These are phyloP conservation scores for Xanthorhoe designata DNA, from an alignment of 2,888 invertebrate genomes.

Conservation along the genomic window DNA sequence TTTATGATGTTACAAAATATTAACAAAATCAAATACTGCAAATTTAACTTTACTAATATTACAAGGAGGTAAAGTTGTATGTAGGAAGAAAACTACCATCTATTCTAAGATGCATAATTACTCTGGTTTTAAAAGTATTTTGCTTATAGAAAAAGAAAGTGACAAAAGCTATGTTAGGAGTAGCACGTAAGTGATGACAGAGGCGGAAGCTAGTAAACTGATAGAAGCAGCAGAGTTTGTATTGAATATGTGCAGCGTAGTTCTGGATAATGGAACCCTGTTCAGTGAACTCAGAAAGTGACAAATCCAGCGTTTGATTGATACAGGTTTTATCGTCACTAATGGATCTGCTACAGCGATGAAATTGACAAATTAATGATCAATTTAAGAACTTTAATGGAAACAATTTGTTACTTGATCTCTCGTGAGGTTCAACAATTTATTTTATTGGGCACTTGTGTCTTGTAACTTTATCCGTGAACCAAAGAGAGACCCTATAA, in stretches of 20 bases:
- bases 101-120: too few relatives aligned
- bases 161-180: too few relatives aligned
- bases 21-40: neutral
- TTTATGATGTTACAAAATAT: neutral
- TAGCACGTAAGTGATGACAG: too few relatives aligned
- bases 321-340: slow-evolving; percentile 35
- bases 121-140: too few relatives aligned
- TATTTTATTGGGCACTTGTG: slow-evolving; percentile 17
- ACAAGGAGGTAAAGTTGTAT: too few relatives aligned
- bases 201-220: neutral
- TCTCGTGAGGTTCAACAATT: slow-evolving; percentile 15
- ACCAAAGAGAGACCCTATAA: neutral
- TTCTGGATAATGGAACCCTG: slow-evolving; percentile 28
- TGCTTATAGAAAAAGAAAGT: too few relatives aligned
- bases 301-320: slow-evolving; percentile 42
- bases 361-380: slow-evolving; percentile 41
- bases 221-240: neutral
- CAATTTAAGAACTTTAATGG: slow-evolving; percentile 39
- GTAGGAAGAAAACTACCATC: too few relatives aligned
- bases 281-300: slow-evolving; percentile 30
- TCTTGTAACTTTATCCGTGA: slow-evolving; percentile 10
- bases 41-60: neutral
- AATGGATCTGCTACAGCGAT: slow-evolving; percentile 39
- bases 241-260: neutral
- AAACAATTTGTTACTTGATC: slow-evolving; percentile 39